Percentiles rank a stretch among this genome's conserved stretches.
phyloP scores from a whole-genome alignment of 35 echinoderm and acorn worm genomes.

The Holothuria glaberrima region DNA sequence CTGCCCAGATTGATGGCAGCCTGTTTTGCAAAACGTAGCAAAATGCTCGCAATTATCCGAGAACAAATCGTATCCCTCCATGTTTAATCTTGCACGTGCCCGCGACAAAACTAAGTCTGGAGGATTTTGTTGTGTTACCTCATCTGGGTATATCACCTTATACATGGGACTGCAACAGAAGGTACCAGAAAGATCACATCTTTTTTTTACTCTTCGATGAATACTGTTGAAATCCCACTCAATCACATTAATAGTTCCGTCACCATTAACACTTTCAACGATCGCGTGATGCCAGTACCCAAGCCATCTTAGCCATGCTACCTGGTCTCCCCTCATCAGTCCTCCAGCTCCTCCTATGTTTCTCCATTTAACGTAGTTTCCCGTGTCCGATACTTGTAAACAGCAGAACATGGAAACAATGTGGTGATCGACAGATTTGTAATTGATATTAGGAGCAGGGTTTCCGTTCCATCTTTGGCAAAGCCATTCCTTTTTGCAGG shows the following conservation, averaged over 20 bases:
- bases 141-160: conserved; percentile 38
- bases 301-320: conserved; percentile 36
- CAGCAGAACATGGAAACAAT: conserved; percentile 37
- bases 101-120: conserved; percentile 40
- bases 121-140: conserved; percentile 8
- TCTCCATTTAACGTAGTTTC: neutral
- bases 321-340: conserved; percentile 59
- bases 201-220: neutral
- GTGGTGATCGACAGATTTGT: neutral
- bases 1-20: neutral
- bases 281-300: conserved; percentile 64
- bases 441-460: neutral
- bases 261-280: conserved; percentile 10
- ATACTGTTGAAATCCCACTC: conserved; percentile 44
- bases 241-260: conserved; percentile 20
- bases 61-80: conserved; percentile 24
- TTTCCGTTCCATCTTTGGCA: neutral
- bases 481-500: conserved; percentile 23
- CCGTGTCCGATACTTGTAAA: conserved; percentile 23
- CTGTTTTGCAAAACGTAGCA: conserved; percentile 53
- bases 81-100: conserved; percentile 1
- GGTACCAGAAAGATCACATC: neutral
- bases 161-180: conserved; percentile 35
- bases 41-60: conserved; percentile 61
- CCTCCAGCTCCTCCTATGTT: neutral